Evolutionary conservation across 2,888 invertebrate genomes (phyloP).

Genomic region (Leptopterna dolabrata): DNA sequence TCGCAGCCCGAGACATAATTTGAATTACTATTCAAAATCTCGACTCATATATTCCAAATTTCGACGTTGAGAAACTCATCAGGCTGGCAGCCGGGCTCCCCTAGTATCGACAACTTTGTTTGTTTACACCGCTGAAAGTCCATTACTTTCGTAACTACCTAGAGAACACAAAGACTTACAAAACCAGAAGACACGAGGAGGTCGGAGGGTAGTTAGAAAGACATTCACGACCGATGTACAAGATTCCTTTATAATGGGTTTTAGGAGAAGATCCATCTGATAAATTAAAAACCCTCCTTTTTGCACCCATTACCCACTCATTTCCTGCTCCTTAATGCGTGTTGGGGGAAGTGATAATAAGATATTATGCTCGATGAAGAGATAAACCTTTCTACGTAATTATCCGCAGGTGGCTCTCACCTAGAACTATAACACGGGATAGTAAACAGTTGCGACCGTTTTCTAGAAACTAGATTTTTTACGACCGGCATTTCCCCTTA

Average conservation of each 20-base stretch:
- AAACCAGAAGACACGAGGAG: background rate
- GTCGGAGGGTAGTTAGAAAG: background rate
- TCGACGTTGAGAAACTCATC: no score
- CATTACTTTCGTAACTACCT: background rate
- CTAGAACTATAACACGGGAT: background rate
- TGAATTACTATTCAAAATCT: no score
- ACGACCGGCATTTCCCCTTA: background rate
- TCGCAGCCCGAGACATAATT: no score
- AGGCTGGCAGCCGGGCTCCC: no score
- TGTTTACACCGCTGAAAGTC: background rate
- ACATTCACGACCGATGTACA: background rate
- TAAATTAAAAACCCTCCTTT: background rate
- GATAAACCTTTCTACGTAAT: background rate
- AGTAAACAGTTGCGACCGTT: background rate
- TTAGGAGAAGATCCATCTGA: background rate
- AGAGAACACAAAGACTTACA: background rate
- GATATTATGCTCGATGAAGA: background rate
- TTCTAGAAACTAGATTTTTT: background rate
- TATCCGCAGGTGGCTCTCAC: background rate
- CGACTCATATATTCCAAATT: no score
- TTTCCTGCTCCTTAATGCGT: background rate
- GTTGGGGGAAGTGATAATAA: background rate
- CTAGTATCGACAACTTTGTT: background rate
- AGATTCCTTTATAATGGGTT: background rate
- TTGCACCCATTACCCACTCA: background rate